Evolutionary conservation across 1,140 invertebrate genomes (phyloP).

Genomic region (Eumaeus atala): DNA sequence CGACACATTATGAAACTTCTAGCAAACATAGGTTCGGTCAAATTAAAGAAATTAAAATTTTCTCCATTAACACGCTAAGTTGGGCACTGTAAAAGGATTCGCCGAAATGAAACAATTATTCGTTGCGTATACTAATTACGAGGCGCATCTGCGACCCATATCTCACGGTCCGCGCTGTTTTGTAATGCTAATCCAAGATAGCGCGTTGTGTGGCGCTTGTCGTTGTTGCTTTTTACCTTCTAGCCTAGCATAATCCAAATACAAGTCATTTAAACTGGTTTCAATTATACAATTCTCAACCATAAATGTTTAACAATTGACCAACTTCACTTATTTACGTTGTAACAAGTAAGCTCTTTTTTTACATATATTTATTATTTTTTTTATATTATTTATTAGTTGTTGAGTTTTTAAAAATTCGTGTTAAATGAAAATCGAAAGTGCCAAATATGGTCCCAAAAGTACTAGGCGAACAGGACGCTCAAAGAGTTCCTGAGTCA

Average conservation of each 20-base stretch:
- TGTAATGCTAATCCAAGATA: slow-evolving; percentile 18
- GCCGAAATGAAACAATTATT: slow-evolving; percentile 20
- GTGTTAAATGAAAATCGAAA: slow-evolving; percentile 25
- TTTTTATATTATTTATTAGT: background rate
- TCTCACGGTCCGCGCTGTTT: slow-evolving; percentile 24
- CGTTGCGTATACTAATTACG: slow-evolving; percentile 23
- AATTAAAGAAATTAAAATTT: slow-evolving; percentile 8
- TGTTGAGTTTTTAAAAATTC: too few species aligned
- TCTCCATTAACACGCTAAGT: too few species aligned
- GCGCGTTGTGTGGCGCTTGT: slow-evolving; percentile 13
- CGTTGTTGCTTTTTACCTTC: slow-evolving; percentile 8
- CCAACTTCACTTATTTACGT: too few species aligned
- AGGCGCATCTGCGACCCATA: slow-evolving; percentile 22
- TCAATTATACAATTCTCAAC: background rate
- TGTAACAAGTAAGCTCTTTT: too few species aligned
- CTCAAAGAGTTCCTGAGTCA: slow-evolving; percentile 14
- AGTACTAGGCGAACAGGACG: slow-evolving; percentile 28
- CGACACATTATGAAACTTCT: background rate
- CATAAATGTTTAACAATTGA: background rate
- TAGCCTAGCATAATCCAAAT: too few species aligned
- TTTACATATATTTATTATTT: background rate
- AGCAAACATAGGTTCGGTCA: slow-evolving; percentile 29
- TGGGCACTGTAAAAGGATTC: slow-evolving; percentile 3
- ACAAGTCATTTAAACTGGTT: background rate
- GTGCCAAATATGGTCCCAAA: slow-evolving; percentile 35